These are phyloP conservation scores for Pachydiplax longipennis DNA, from an alignment of 2,888 invertebrate species.

Conservation along the genomic window DNA sequence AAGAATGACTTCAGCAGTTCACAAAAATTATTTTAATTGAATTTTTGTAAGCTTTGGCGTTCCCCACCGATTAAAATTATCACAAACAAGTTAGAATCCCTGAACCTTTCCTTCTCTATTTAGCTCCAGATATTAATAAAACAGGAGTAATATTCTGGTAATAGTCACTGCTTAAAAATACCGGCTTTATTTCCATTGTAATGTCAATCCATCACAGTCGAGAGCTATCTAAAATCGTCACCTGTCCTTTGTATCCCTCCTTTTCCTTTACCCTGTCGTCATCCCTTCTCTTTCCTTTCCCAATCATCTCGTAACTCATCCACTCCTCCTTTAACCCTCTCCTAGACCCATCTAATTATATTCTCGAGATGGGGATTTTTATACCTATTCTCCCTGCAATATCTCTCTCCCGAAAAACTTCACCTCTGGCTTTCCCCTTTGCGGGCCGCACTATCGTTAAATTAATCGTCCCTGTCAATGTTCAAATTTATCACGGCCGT, in stretches of 20 bases:
- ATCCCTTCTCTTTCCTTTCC: background rate
- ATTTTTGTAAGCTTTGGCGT: too few species aligned
- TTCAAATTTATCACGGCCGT: background rate
- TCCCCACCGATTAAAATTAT: too few species aligned
- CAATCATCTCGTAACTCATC: background rate
- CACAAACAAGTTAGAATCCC: too few species aligned
- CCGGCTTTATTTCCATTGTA: too few species aligned
- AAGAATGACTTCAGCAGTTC: too few species aligned
- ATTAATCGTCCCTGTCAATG: background rate
- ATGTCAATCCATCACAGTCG: too few species aligned
- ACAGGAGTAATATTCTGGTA: too few species aligned
- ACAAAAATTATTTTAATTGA: too few species aligned
- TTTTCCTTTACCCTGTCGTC: background rate
- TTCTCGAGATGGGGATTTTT: background rate
- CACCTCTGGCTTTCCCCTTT: background rate
- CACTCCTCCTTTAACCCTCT: background rate
- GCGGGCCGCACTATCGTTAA: background rate
- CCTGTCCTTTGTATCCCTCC: background rate
- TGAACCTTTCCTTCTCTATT: too few species aligned
- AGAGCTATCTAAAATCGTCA: background rate
- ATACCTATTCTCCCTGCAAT: too few species aligned
- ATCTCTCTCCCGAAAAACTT: background rate
- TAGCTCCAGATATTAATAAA: too few species aligned
- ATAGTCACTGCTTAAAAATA: too few species aligned
- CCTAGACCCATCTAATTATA: background rate